Evolutionary conservation across 30 jellyfish, hydroid and myxozoan species (phyloP).

Genomic region (Nemopilema nomurai): DNA sequence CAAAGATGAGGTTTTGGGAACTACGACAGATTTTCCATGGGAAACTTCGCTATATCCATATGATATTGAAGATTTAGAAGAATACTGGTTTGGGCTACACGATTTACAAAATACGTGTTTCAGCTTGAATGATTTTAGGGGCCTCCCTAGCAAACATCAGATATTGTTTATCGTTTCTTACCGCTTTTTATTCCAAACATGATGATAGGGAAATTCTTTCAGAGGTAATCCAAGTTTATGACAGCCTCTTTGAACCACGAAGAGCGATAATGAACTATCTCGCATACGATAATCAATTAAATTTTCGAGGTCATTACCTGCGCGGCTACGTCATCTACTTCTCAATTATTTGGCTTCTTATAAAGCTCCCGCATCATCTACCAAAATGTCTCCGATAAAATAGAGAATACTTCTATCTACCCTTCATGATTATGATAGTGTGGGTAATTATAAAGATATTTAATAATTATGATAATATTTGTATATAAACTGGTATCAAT

Average conservation of each 20-base stretch:
- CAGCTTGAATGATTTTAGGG: not conserved
- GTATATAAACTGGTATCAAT: too few species aligned
- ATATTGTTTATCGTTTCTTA: not conserved
- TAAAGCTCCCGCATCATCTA: too few species aligned
- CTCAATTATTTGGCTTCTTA: too few species aligned
- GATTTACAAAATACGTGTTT: not conserved
- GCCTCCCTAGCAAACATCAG: slow-evolving; percentile 4
- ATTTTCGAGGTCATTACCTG: too few species aligned
- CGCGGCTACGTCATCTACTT: too few species aligned
- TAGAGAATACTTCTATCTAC: too few species aligned
- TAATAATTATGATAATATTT: too few species aligned
- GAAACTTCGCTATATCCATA: not conserved
- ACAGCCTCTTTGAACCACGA: not conserved
- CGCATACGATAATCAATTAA: too few species aligned
- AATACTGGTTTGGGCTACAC: not conserved
- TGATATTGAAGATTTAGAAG: not conserved
- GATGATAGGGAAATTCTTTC: not conserved
- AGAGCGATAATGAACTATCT: not conserved
- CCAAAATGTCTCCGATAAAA: too few species aligned
- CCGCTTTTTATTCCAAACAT: not conserved
- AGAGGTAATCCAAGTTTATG: not conserved
- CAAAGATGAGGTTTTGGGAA: not conserved
- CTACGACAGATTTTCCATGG: not conserved
- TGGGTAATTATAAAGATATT: too few species aligned
- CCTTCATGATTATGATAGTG: too few species aligned